Base-by-base conservation (phyloP, 2,888 invertebrate genomes). In the Anticlea derivata region DNA sequence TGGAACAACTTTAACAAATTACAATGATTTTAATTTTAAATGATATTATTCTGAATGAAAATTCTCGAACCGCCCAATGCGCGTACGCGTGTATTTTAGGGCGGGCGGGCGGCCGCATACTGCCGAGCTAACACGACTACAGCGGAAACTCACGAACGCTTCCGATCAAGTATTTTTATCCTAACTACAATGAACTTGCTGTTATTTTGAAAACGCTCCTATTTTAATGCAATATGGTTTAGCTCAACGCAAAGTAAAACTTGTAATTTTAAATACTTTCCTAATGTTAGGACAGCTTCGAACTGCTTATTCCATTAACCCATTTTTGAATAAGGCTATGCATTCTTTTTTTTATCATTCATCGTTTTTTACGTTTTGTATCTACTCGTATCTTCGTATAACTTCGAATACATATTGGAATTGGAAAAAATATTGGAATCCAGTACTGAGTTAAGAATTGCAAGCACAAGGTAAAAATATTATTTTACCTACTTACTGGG, bases 161-260 rank as follows among this genome's bases (percentile, higher is more conserved):
- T 72, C 81, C 85, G 85, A 86, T 70, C 45, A 60, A 63, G 75
- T 87, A 87, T 88, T 88, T 88, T 84, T 89, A 89, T 83, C 83
- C 78, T 81, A 75, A 67, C 57, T 58, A 69, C 69, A 73, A n/a
- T 74, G 44, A 40, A 50, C 58, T 58, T 57, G 72, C 68, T 61
- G 44, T 10, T 47, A 26, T 40, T 22, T 35, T 8, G 10, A 53
- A 68, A 64, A 63, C 58, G 26, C 17, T 53, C 49, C 35, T 50
- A 55, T 6, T 10, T 3, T 53, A 20, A 33, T 26, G 53, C 3
- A n/a, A 27, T 43, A 58, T 29, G 48, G 60, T 55, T 31, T 29
- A 47, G 31, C 50, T 30, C 10, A 23, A 12, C 7, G 34, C 35
- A 50, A 23, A 49, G 17, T 23, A 24, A 37, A 45, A 22, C 33